phyloP scores from a whole-genome alignment of 2,113 vertebrate genomes.

The Datnioides undecimradiatus region DNA sequence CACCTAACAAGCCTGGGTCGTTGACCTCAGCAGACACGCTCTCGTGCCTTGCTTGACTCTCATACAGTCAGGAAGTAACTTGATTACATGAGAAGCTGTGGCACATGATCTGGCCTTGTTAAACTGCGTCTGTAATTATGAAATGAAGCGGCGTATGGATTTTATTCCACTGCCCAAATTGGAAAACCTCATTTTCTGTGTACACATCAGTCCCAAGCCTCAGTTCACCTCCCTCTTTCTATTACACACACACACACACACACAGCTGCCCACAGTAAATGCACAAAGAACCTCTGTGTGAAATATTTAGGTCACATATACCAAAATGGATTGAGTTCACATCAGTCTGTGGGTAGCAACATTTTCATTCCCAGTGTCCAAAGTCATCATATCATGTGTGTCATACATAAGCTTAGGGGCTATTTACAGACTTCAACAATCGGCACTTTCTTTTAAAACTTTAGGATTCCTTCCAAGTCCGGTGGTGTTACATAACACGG shows the following conservation, averaged over 20 bases:
- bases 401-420: not conserved
- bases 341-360: constrained; percentile 6
- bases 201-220: constrained; percentile 8
- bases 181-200: constrained; percentile 67
- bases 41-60: not conserved
- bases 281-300: constrained; percentile 42
- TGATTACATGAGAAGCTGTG: constrained; percentile 51
- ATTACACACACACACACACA: constrained; percentile 1
- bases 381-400: constrained; percentile 10
- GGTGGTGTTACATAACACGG: constrained; percentile 26
- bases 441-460: constrained; percentile 14
- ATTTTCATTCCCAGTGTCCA: not conserved
- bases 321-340: constrained; percentile 30
- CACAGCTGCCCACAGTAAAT: not conserved
- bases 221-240: constrained; percentile 9
- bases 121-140: constrained; percentile 58
- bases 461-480: not conserved
- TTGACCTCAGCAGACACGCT: not conserved
- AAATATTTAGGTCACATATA: constrained; percentile 33
- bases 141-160: constrained; percentile 67
- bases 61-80: constrained; percentile 47
- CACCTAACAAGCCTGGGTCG: not conserved
- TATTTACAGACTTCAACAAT: constrained; percentile 33
- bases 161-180: constrained; percentile 71
- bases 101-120: constrained; percentile 71